Conservation (phyloP, 2,888 invertebrate genomes). For the Rhyacophila evoluta region DNA sequence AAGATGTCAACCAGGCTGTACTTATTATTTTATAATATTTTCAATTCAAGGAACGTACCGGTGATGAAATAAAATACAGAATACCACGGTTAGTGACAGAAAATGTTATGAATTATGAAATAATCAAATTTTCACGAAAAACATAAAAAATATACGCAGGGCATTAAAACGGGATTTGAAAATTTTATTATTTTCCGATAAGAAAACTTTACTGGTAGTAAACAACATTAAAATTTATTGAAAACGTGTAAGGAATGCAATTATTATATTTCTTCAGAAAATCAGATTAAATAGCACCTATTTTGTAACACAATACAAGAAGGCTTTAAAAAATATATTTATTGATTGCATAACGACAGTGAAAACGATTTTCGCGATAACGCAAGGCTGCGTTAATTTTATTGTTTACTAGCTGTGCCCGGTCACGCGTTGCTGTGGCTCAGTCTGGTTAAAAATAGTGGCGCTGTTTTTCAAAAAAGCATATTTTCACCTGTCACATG, state of each 20-base stretch:
- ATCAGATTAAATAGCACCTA: background rate
- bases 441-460: too few species aligned
- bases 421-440: too few species aligned
- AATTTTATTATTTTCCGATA: background rate
- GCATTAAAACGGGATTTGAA: background rate
- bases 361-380: too few species aligned
- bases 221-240: conserved; percentile 2
- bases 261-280: background rate
- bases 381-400: too few species aligned
- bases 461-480: too few species aligned
- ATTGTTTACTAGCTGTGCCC: too few species aligned
- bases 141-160: background rate
- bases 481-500: too few species aligned
- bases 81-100: background rate
- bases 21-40: too few species aligned
- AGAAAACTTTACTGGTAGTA: background rate
- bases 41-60: too few species aligned
- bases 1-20: too few species aligned
- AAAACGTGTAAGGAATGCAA: background rate
- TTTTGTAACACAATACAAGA: background rate
- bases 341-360: too few species aligned
- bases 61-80: background rate
- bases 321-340: background rate
- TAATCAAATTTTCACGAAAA: background rate
- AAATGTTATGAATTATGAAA: background rate